Base-by-base conservation (phyloP, 2,113 vertebrate species). In the Marcusenius ussheri region DNA sequence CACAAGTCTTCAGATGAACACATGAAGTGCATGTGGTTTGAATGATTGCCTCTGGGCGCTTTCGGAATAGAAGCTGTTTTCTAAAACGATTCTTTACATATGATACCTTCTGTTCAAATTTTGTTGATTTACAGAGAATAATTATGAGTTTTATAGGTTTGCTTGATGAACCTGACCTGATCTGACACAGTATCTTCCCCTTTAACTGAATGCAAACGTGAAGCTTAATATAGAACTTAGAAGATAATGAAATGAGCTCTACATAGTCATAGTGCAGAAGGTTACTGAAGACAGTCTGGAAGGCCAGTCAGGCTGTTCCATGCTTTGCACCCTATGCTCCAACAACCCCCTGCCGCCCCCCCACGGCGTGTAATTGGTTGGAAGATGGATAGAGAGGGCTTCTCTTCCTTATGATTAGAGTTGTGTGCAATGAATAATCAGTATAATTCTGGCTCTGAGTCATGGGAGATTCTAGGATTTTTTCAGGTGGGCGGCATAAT, bases 101-200 rank as follows among this genome's bases (percentile, higher is more conserved):
- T 89, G 45, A 89, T 89, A 89, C 70, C 70, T 53, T 74, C 70
- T 89, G 31, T 89, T 74, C n/a, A 31, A 70, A 74, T 74, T 88
- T 42, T 49, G 11, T 53, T 31, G 47, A 51, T 80, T 89, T 89
- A 80, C 42, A 88, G 19, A 80, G 45, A 89, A 50, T 83, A 19
- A 27, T 51, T 19, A 31, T 35, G 11, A 35, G 66, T 31, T 49
- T 83, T 51, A 15, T 47, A 83, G 6, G 1, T 21, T 51, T 53
- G 21, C 70, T 17, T 80, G 88, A 24, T 53, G 13, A 49, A 24
- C 47, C 3, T 13, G 50, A 27, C 49, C 6, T 89, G 47, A 80
- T 89, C 8, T 15, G 50, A 51, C 35, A 2, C 35, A 42, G 17
- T 19, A 80, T 21, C 35, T 39, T 15, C 74, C 74, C 5, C 35